Conservation (phyloP, 2,888 invertebrate species). For the Drosophila flavopinicola region DNA sequence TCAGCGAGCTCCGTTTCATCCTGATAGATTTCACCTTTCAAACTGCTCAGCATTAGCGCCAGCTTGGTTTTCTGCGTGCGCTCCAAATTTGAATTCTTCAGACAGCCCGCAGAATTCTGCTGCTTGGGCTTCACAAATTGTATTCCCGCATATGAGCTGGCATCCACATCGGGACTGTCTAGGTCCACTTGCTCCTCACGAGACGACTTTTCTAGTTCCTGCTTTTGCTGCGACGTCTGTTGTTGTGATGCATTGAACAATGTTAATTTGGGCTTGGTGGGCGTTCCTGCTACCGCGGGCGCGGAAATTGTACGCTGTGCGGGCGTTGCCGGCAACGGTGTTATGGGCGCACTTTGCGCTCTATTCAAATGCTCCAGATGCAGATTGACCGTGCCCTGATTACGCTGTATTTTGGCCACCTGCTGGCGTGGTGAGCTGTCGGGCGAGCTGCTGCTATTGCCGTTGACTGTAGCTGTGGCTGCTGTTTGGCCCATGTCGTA, state of each 20-base stretch:
- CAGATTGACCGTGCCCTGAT: slow-evolving; percentile 35
- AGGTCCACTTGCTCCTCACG: slow-evolving; percentile 26
- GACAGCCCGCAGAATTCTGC: slow-evolving; percentile 50
- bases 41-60: slow-evolving; percentile 82
- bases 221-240: slow-evolving; percentile 1
- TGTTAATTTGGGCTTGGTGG: slow-evolving; percentile 78
- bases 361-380: slow-evolving; percentile 40
- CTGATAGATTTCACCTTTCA: slow-evolving; percentile 82
- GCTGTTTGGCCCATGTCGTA: slow-evolving; percentile 46
- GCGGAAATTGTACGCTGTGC: slow-evolving; percentile 43
- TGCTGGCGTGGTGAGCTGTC: slow-evolving; percentile 50
- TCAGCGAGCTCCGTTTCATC: slow-evolving; percentile 58
- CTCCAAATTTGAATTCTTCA: slow-evolving; percentile 74
- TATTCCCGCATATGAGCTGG: slow-evolving; percentile 76
- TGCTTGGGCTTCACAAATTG: slow-evolving; percentile 83
- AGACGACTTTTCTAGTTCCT: too few species aligned
- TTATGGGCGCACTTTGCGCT: slow-evolving; percentile 53
- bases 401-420: slow-evolving; percentile 64
- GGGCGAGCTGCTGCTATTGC: slow-evolving; percentile 41
- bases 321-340: slow-evolving; percentile 43
- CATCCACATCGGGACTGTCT: slow-evolving; percentile 46
- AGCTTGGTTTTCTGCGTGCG: slow-evolving; percentile 82
- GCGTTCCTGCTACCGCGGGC: slow-evolving; percentile 18
- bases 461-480: slow-evolving; percentile 17
- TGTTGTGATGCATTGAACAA: slow-evolving; percentile 80